Conservation (phyloP, 2,888 invertebrate genomes). For the Aphodius sticticus region DNA sequence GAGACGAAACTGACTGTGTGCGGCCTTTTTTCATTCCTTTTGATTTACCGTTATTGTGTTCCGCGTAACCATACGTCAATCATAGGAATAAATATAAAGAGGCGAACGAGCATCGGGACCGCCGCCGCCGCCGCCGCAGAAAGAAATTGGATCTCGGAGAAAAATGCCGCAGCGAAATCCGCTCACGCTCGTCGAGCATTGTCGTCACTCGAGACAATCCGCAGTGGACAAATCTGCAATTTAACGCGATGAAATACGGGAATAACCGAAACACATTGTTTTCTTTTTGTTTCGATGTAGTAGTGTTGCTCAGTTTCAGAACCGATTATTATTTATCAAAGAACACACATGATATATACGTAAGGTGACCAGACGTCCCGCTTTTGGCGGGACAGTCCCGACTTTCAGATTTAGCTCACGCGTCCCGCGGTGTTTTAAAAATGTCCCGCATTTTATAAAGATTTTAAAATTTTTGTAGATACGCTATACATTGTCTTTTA, state of each 20-base stretch:
- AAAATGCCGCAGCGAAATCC: neutral
- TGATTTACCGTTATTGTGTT: neutral
- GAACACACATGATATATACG: too few species aligned
- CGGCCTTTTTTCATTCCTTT: slow-evolving; percentile 4
- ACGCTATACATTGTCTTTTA: too few species aligned
- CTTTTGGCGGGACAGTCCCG: too few species aligned
- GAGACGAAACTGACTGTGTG: neutral
- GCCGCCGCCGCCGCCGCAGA: neutral
- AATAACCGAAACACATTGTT: neutral
- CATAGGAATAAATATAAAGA: slow-evolving; percentile 4
- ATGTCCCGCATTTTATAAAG: too few species aligned
- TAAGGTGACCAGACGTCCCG: too few species aligned
- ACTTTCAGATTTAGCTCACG: too few species aligned
- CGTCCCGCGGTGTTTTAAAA: too few species aligned
- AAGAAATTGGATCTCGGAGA: neutral
- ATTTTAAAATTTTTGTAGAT: too few species aligned
- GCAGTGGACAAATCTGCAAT: neutral
- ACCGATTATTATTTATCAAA: too few species aligned
- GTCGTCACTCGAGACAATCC: neutral
- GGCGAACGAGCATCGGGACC: slow-evolving; percentile 4
- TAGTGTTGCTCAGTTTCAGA: too few species aligned
- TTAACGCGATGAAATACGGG: neutral
- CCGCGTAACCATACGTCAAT: neutral
- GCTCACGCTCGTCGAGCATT: neutral
- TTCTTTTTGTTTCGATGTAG: too few species aligned